Percentiles rank a stretch among this genome's conserved stretches.
Evolutionary conservation across 1,140 invertebrate species (phyloP).

Genomic region (Ceratitis capitata): DNA sequence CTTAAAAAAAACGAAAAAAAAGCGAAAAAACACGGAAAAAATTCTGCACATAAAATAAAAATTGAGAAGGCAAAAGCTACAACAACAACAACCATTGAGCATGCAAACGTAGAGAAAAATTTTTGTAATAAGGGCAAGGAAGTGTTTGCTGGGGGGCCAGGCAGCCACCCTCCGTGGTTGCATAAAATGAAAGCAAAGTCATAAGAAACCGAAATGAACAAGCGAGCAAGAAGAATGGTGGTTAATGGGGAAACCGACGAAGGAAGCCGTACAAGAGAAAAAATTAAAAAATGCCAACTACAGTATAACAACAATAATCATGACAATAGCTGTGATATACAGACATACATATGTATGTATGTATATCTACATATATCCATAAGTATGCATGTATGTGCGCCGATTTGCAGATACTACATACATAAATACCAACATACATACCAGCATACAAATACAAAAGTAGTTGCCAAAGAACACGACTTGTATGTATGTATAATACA

Average conservation of each 20-base stretch:
- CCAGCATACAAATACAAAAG: no score
- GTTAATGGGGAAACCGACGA: conserved; percentile 26
- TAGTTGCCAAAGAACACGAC: conserved; percentile 11
- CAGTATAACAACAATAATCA: conserved; percentile 38
- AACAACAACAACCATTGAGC: neutral
- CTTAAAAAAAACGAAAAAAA: neutral
- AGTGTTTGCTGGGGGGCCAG: neutral
- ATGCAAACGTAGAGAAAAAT: conserved; percentile 32
- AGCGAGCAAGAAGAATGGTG: conserved; percentile 32
- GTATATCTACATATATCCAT: neutral
- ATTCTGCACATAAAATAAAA: conserved; percentile 29
- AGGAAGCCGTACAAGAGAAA: conserved; percentile 40
- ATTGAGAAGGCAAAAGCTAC: conserved; percentile 12
- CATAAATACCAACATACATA: no score
- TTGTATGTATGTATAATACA: neutral
- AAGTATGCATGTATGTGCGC: no score
- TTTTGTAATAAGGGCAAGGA: conserved; percentile 31
- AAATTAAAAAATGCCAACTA: conserved; percentile 34
- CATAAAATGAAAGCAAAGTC: conserved; percentile 37
- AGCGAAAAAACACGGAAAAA: neutral
- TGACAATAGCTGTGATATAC: conserved; percentile 32
- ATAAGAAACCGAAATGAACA: conserved; percentile 39
- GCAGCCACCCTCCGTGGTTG: conserved; percentile 26
- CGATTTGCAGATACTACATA: no score
- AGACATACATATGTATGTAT: neutral